phyloP scores from a whole-genome alignment of 2,113 vertebrate species.

The Catharus fuscescens region DNA sequence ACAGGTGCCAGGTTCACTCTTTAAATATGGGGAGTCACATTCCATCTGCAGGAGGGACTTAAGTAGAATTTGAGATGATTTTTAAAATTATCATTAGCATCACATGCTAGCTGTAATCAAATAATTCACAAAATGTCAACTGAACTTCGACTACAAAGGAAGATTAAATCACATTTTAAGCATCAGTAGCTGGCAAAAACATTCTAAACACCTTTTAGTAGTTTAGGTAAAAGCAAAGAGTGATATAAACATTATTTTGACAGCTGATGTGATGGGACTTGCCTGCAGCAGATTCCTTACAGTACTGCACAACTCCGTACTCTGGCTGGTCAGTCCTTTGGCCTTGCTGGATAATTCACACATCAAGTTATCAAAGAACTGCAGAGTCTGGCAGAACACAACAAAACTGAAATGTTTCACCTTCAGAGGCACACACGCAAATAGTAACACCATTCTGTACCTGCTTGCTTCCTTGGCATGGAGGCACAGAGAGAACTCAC shows the following conservation, averaged over 20 bases:
- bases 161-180: background rate
- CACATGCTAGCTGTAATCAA: background rate
- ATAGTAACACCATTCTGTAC: background rate
- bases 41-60: background rate
- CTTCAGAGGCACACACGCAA: background rate
- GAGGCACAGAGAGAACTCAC: background rate
- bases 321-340: constrained; percentile 85
- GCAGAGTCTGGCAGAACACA: constrained; percentile 78
- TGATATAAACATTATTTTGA: background rate
- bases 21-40: background rate
- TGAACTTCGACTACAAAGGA: background rate
- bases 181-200: background rate
- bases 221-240: background rate
- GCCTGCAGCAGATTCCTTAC: constrained; percentile 86
- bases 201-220: background rate
- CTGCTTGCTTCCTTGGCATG: background rate
- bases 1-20: background rate
- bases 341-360: constrained; percentile 83
- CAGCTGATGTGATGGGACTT: constrained; percentile 3
- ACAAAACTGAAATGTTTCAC: background rate
- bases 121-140: background rate
- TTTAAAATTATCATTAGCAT: background rate
- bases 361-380: constrained; percentile 85
- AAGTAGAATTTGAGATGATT: background rate
- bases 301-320: constrained; percentile 78